Evolutionary conservation across 1,140 invertebrate genomes (phyloP).

Genomic region (Mizuhopecten yessoensis): DNA sequence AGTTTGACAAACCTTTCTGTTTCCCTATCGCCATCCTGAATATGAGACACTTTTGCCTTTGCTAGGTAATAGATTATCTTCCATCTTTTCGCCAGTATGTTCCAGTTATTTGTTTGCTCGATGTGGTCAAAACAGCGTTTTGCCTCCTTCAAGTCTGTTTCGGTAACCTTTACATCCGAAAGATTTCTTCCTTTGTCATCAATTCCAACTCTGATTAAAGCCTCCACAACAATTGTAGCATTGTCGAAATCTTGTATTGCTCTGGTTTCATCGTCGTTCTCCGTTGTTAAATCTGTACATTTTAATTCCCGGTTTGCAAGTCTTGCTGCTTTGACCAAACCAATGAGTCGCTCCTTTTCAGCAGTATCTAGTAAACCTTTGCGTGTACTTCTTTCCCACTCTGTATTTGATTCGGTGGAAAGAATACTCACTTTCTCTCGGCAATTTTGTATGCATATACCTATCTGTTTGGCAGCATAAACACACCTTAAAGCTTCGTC

Average conservation of each 20-base stretch:
- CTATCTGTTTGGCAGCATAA: not conserved
- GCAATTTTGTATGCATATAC: not conserved
- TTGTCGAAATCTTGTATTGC: not conserved
- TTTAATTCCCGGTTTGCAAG: not conserved
- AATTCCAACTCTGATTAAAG: not conserved
- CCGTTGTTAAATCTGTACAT: not conserved
- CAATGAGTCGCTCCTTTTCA: not conserved
- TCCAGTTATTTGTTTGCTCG: not conserved
- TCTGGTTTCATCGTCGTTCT: not conserved
- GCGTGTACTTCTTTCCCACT: not conserved
- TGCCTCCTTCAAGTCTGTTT: constrained; percentile 2
- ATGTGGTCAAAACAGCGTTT: not conserved
- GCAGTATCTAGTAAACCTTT: not conserved
- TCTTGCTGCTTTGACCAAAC: not conserved
- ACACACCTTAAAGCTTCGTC: not conserved
- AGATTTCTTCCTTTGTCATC: constrained; percentile 30
- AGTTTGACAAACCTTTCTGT: not conserved
- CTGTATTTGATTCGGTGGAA: not conserved
- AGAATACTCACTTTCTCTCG: not conserved
- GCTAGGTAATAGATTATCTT: not conserved
- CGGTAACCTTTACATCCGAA: not conserved
- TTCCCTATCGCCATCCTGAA: not conserved
- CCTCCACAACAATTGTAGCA: constrained; percentile 11
- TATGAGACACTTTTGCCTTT: not conserved
- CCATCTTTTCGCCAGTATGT: not conserved